Evolutionary conservation across 2,113 vertebrate species (phyloP).

Genomic region (Excalfactoria chinensis): DNA sequence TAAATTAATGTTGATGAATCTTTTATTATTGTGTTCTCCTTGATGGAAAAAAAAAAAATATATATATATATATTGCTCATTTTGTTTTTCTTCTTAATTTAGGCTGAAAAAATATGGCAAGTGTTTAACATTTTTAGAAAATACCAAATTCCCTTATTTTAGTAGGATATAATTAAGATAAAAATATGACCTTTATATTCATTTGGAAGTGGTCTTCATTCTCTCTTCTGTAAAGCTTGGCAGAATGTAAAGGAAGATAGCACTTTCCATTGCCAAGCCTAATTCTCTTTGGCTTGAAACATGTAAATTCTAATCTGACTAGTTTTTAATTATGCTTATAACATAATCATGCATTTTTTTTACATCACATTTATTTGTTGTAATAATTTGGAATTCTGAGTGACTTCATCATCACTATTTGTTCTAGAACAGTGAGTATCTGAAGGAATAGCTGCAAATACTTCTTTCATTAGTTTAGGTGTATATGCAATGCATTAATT

Average conservation of each 20-base stretch:
- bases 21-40: neutral
- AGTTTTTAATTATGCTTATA: neutral
- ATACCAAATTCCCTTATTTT: neutral
- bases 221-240: neutral
- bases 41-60: neutral
- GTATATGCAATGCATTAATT: neutral
- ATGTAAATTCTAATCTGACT: neutral
- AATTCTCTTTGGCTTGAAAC: neutral
- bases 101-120: neutral
- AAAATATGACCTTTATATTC: neutral
- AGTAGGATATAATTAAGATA: neutral
- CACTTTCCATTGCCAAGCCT: neutral
- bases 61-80: rapidly evolving
- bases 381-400: neutral
- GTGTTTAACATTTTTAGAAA: neutral
- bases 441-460: neutral
- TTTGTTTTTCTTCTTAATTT: neutral
- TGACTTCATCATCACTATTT: neutral
- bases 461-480: neutral
- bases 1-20: neutral
- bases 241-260: neutral
- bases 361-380: neutral
- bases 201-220: neutral
- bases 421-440: neutral
- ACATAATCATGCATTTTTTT: neutral